Conservation (phyloP, 2,888 invertebrate genomes). For the Drosophila aldrichi region DNA sequence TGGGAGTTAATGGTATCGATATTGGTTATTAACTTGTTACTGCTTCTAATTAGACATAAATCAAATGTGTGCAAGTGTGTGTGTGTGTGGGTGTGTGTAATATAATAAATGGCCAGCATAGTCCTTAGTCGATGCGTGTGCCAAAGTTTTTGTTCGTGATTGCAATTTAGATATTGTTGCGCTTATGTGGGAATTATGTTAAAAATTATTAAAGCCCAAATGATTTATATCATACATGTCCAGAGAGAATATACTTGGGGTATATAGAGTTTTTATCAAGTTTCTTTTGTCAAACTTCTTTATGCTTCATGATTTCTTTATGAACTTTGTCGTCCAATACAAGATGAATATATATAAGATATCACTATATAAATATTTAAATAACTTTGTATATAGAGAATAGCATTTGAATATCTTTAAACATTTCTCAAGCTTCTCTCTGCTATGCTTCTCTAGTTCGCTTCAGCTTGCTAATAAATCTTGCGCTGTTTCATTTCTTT, state of each 20-base stretch:
- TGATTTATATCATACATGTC: not conserved
- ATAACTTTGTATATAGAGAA: too few relatives aligned
- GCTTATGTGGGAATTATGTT: conserved; percentile 1
- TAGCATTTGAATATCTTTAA: too few relatives aligned
- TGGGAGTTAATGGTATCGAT: conserved; percentile 29
- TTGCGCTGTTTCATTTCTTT: not conserved
- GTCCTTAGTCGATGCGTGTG: not conserved
- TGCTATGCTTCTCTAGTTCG: not conserved
- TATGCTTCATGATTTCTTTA: not conserved
- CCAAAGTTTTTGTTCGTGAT: conserved; percentile 32
- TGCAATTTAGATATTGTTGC: conserved; percentile 11
- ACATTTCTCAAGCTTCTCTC: not conserved
- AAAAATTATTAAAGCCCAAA: not conserved
- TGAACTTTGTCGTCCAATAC: too few relatives aligned
- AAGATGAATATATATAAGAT: not conserved
- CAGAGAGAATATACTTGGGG: not conserved
- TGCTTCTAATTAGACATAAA: conserved; percentile 58
- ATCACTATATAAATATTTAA: not conserved
- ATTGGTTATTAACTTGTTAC: conserved; percentile 56
- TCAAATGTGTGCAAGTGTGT: conserved; percentile 28
- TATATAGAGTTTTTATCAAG: not conserved
- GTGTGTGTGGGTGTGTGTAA: conserved; percentile 3
- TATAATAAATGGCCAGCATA: conserved; percentile 25
- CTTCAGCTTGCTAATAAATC: not conserved
- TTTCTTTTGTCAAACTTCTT: not conserved